These are phyloP conservation scores for Nycticebus coucang DNA, from an alignment of 2,113 vertebrate species.

Conservation along the genomic window DNA sequence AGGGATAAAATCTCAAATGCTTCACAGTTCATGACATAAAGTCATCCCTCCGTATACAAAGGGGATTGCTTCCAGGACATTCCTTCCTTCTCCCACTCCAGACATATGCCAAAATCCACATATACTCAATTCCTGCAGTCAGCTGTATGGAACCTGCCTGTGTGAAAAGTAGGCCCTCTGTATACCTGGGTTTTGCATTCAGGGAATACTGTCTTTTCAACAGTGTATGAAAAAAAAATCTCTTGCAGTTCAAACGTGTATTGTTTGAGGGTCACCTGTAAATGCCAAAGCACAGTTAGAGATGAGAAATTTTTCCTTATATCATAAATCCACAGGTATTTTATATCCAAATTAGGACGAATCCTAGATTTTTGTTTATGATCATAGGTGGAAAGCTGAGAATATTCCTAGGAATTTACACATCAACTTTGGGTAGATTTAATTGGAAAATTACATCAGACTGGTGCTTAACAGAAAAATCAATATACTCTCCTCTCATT, in stretches of 20 bases:
- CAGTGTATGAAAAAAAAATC: background rate
- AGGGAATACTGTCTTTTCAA: background rate
- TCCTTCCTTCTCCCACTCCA: background rate
- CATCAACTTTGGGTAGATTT: background rate
- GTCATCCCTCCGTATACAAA: background rate
- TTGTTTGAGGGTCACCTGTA: background rate
- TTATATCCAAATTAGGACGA: background rate
- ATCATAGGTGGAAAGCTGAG: background rate
- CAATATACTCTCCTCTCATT: background rate
- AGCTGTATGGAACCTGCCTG: background rate
- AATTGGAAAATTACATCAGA: background rate
- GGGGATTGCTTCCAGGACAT: background rate
- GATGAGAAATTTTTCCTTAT: background rate
- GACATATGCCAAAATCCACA: background rate
- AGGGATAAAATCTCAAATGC: background rate
- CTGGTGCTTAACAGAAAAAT: background rate
- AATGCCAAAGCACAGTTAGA: background rate
- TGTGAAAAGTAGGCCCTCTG: background rate
- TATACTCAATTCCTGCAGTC: background rate
- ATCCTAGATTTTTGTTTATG: background rate
- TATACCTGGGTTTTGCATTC: background rate
- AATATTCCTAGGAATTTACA: background rate
- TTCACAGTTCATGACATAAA: background rate
- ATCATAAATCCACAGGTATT: background rate
- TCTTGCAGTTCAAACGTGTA: background rate